Conservation (phyloP, 2,113 vertebrate genomes). For the Poeciliopsis retropinna region DNA sequence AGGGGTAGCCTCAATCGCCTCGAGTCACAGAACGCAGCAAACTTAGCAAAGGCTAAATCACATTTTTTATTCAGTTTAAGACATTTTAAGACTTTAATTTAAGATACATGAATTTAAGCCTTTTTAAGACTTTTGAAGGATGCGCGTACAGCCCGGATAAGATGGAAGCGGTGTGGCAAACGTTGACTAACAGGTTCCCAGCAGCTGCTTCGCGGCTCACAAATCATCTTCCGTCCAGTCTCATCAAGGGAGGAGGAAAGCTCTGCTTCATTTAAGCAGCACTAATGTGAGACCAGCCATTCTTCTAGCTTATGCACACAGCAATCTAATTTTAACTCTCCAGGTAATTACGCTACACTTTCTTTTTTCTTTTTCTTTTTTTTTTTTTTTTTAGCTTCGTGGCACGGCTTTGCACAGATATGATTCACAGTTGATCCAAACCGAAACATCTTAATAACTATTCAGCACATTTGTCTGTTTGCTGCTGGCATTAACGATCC, state of each 20-base stretch:
- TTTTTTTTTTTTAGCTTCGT: neutral
- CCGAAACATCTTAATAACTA: neutral
- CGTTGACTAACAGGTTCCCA: neutral
- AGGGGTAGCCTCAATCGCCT: too few relatives aligned
- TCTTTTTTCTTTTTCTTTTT: too few relatives aligned
- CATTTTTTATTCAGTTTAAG: too few relatives aligned
- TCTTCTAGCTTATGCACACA: conserved; percentile 8
- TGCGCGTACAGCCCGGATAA: neutral
- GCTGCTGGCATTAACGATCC: neutral
- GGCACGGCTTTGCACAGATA: neutral
- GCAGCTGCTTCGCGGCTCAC: conserved; percentile 3
- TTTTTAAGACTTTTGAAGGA: too few relatives aligned
- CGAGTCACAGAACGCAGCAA: too few relatives aligned
- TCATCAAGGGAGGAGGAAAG: conserved; percentile 8
- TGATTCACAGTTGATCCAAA: neutral
- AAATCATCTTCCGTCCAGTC: conserved; percentile 5
- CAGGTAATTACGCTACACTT: neutral
- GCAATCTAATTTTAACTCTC: neutral
- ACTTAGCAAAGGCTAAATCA: too few relatives aligned
- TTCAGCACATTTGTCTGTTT: neutral
- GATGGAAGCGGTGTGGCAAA: conserved; percentile 5
- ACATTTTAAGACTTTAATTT: too few relatives aligned
- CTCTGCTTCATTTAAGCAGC: conserved; percentile 22
- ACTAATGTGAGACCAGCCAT: neutral
- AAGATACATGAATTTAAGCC: too few relatives aligned